Evolutionary conservation across 2,888 invertebrate species (phyloP).

Genomic region (Pantelozetes paolii): DNA sequence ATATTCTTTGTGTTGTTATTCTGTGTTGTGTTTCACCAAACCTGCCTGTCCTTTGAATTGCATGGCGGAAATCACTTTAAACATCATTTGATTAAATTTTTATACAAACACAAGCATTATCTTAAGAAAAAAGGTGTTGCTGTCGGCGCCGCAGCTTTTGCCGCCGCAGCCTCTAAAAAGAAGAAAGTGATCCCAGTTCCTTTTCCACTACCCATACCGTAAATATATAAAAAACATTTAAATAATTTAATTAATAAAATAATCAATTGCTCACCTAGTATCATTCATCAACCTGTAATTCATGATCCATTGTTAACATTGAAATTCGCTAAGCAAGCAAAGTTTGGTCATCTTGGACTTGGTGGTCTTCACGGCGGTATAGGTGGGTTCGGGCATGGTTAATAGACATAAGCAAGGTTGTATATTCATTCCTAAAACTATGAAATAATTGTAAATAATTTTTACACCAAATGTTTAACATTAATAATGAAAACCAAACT

Average conservation of each 20-base stretch:
- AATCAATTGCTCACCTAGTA: too few relatives aligned
- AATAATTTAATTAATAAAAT: too few relatives aligned
- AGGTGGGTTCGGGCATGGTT: conserved; percentile 10
- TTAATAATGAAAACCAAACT: too few relatives aligned
- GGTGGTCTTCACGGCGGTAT: not conserved
- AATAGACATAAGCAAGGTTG: too few relatives aligned
- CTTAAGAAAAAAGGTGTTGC: conserved; percentile 14
- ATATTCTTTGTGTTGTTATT: not conserved
- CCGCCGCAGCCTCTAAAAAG: not conserved
- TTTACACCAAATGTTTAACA: too few relatives aligned
- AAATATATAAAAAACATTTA: not conserved
- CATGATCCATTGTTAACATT: conserved; percentile 11
- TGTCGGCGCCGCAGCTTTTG: not conserved
- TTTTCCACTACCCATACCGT: conserved; percentile 23
- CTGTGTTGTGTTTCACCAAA: not conserved
- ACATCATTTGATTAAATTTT: not conserved
- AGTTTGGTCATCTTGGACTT: not conserved
- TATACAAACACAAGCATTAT: not conserved
- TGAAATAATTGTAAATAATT: too few relatives aligned
- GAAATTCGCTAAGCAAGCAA: not conserved
- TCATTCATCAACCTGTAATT: conserved; percentile 29
- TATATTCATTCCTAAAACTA: too few relatives aligned
- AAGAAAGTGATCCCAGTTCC: conserved; percentile 2
- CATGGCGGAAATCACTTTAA: not conserved
- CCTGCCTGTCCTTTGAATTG: not conserved